These are phyloP conservation scores for Ascidia mentula DNA, from an alignment of 23 tunicate species.

Conservation along the genomic window DNA sequence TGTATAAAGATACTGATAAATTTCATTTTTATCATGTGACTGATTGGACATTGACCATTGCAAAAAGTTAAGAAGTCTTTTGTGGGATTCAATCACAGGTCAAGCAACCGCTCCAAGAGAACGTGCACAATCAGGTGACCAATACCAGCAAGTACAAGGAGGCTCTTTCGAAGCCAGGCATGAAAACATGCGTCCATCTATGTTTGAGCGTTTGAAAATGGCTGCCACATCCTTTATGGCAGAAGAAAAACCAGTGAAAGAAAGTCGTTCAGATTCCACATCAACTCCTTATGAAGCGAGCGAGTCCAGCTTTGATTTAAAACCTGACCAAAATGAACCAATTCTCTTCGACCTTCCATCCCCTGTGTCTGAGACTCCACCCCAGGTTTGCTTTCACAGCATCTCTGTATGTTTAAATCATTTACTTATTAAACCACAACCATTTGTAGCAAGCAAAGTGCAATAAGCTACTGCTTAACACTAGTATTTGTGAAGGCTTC, in stretches of 20 bases:
- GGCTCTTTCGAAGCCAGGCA: slow-evolving; percentile 36
- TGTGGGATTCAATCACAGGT: background rate
- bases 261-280: background rate
- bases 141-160: background rate
- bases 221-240: slow-evolving; percentile 63
- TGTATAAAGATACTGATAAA: no score
- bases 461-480: no score
- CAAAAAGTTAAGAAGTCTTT: no score
- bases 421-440: no score
- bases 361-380: slow-evolving; percentile 9
- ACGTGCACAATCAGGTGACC: background rate
- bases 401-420: no score
- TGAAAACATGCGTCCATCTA: slow-evolving; percentile 46
- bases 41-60: no score
- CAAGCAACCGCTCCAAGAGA: background rate
- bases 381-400: no score
- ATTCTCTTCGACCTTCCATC: slow-evolving; percentile 73
- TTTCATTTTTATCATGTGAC: no score
- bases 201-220: slow-evolving; percentile 53
- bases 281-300: background rate
- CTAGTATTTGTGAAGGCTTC: no score
- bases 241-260: slow-evolving; percentile 20
- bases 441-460: no score
- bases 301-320: slow-evolving; percentile 18
- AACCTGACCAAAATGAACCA: slow-evolving; percentile 36